These are phyloP conservation scores for Mythimna impura DNA, from an alignment of 2,888 invertebrate genomes.

Conservation along the genomic window DNA sequence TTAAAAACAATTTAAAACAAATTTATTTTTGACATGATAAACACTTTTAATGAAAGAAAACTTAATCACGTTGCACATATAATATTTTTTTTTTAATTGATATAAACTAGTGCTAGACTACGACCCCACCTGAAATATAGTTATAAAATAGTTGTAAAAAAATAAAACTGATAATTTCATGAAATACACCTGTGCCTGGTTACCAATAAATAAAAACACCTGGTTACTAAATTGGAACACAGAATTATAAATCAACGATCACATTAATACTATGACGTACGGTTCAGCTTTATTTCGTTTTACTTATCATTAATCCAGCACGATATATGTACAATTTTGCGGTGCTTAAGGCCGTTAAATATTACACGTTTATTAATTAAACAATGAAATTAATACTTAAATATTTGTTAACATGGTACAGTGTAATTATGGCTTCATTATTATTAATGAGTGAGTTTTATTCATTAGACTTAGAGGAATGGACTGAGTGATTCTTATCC, in stretches of 20 bases:
- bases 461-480: neutral
- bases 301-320: constrained; percentile 3
- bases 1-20: too few relatives aligned
- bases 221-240: neutral
- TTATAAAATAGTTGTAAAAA: too few relatives aligned
- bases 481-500: neutral
- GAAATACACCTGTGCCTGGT: too few relatives aligned
- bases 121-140: too few relatives aligned
- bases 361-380: constrained; percentile 13
- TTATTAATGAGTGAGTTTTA: neutral
- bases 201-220: too few relatives aligned
- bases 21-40: too few relatives aligned
- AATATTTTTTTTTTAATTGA: too few relatives aligned
- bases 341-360: constrained; percentile 4
- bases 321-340: constrained; percentile 8
- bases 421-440: neutral
- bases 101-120: too few relatives aligned
- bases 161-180: too few relatives aligned
- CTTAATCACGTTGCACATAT: too few relatives aligned
- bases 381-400: constrained; percentile 3
- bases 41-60: too few relatives aligned
- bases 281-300: constrained; percentile 9
- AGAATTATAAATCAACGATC: constrained; percentile 5
- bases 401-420: neutral
- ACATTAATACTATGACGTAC: neutral